A percentile compares a stretch with the other conserved stretches of the same genome.
Evolutionary conservation across 2,888 invertebrate species (phyloP).

Genomic region (Caenorhabditis auriculariae): DNA sequence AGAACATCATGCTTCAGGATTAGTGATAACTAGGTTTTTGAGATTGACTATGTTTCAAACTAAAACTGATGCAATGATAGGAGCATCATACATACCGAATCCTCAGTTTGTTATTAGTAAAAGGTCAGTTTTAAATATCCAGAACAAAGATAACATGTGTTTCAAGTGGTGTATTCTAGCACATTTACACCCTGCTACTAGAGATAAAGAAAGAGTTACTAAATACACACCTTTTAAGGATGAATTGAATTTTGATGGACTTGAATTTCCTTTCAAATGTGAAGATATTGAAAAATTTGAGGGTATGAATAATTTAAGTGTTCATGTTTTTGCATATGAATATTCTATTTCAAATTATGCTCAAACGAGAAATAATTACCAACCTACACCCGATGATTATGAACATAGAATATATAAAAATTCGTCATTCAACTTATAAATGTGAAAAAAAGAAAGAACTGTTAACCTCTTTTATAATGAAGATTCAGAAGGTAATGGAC

Average conservation of each 20-base stretch:
- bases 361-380: conserved; percentile 9
- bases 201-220: conserved; percentile 23
- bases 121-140: conserved; percentile 19
- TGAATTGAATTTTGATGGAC: conserved; percentile 30
- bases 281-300: too few species aligned
- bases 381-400: conserved; percentile 9
- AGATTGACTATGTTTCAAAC: conserved; percentile 16
- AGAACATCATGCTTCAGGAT: conserved; percentile 18
- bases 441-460: too few species aligned
- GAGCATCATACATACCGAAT: conserved; percentile 13
- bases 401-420: conserved; percentile 4
- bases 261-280: conserved; percentile 32
- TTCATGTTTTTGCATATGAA: conserved; percentile 27
- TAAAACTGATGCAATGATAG: conserved; percentile 6
- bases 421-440: too few species aligned
- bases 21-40: conserved; percentile 6
- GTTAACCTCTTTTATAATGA: conserved; percentile 24
- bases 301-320: conserved; percentile 36
- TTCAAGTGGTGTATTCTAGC: conserved; percentile 33
- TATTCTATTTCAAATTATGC: conserved; percentile 12
- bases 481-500: conserved; percentile 15
- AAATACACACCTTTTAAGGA: conserved; percentile 23
- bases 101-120: conserved; percentile 23
- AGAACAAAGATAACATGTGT: conserved; percentile 30
- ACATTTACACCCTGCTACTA: conserved; percentile 18